Evolutionary conservation across 2,113 vertebrate species (phyloP).

Genomic region (Pituophis catenifer): DNA sequence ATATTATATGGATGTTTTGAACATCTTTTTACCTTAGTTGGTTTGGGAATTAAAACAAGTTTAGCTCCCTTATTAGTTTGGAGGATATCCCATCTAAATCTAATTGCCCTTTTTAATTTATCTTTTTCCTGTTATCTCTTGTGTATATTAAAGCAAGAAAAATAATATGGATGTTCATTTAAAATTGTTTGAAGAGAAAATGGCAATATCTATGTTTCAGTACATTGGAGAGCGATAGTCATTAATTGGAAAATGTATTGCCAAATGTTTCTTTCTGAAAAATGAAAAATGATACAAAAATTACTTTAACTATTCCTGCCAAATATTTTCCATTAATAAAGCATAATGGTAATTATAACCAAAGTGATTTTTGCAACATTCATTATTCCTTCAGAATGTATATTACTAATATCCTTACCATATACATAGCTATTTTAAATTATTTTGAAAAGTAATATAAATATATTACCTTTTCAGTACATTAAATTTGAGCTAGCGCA

Average conservation of each 20-base stretch:
- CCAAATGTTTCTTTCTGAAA: conserved; percentile 15
- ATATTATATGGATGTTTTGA: neutral
- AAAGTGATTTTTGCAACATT: neutral
- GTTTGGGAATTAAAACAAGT: neutral
- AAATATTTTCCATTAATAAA: neutral
- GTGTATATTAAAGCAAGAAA: neutral
- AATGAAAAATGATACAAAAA: neutral
- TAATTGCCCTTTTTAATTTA: neutral
- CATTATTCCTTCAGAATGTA: neutral
- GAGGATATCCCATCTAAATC: neutral
- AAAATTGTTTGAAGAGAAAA: conserved; percentile 29
- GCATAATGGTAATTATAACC: neutral
- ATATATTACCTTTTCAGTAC: neutral
- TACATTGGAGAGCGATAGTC: conserved; percentile 29
- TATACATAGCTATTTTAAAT: neutral
- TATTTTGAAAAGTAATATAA: conserved; percentile 6
- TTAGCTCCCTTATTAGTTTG: neutral
- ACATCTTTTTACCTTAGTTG: neutral
- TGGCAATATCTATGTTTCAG: conserved; percentile 4
- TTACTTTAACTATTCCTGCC: conserved; percentile 2
- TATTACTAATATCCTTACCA: neutral
- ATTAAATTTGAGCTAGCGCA: neutral
- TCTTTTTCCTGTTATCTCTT: neutral
- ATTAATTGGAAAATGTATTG: conserved; percentile 40
- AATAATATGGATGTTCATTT: neutral